Evolutionary conservation across 37 sponge, comb jelly and placozoan species (phyloP), one percentile per base, ranked within the genome.

Genomic region (Chondrosia reniformis): DNA sequence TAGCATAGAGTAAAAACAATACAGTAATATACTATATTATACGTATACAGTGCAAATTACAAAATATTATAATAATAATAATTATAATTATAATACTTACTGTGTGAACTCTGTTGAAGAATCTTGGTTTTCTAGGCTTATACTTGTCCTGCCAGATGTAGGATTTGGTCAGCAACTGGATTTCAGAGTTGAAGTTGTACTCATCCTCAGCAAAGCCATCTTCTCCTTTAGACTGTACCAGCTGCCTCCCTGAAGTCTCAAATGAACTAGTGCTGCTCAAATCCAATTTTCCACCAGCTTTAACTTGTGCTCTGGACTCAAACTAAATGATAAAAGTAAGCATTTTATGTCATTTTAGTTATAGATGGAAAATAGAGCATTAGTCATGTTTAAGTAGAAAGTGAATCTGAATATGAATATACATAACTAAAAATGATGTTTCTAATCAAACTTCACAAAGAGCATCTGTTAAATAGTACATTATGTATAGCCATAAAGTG

Each of bases 91-190:
- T n/a, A n/a, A 59, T 44, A 66, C 93, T 59, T 55, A 95, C 96
- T 33, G 99, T 98, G 83, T 99, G 99, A 7, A 99, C 99, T 31
- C 99, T 57, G 76, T 99, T 99, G 86, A 96, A 93, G 84, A 96
- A 99, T 7, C 99, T 63, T 24, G 99, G 99, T 52, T 99, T 99
- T 45, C 99, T 86, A 1, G 99, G 99, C 40, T 82, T 77, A 43
- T 96, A 99, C 78, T 93, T 96, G 62, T 89, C 92, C 79, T 93
- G 89, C 99, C 99, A 99, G 32, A 84, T 49, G 74, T 90, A 94
- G 33, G 69, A 63, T 55, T 79, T 73, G 21, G 40, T 61, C 8
- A 59, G 83, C 44, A 97, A 75, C n/a, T 52, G 40, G 12, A 97
- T 63, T 58, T 97, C 94, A 25, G 90, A 46, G 67, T 91, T 91